Evolutionary conservation across 1,140 invertebrate genomes (phyloP).

Genomic region (Eufriesea mexicana): DNA sequence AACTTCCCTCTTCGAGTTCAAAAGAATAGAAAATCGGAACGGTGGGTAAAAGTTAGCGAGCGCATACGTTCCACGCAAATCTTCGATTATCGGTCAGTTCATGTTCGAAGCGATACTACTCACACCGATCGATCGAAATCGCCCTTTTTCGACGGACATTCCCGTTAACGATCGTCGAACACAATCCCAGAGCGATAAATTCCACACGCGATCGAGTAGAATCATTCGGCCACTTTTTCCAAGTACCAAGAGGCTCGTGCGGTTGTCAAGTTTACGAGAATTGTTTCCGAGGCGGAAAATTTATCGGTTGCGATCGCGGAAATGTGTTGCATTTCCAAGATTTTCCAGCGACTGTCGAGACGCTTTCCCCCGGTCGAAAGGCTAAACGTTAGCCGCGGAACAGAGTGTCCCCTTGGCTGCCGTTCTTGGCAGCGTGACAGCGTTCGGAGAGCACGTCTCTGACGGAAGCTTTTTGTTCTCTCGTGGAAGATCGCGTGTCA

Average conservation of each 20-base stretch:
- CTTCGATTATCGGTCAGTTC: neutral
- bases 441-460: neutral
- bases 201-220: no score
- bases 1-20: neutral
- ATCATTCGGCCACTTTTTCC: neutral
- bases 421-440: slow-evolving; percentile 11
- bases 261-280: neutral
- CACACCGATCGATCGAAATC: neutral
- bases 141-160: neutral
- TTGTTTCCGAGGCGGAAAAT: neutral
- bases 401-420: slow-evolving; percentile 2
- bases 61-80: neutral
- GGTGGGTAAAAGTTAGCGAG: no score
- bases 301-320: no score
- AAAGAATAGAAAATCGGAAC: neutral
- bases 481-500: neutral
- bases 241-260: neutral
- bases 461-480: neutral
- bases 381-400: neutral
- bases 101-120: neutral
- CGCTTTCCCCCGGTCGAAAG: neutral
- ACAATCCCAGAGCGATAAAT: no score
- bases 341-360: neutral
- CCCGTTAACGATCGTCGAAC: no score
- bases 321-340: neutral